A percentile compares a stretch with the other conserved stretches of the same genome.
Evolutionary conservation across 92 coral and sea anemone genomes (phyloP).

Genomic region (Blastomussa wellsi): DNA sequence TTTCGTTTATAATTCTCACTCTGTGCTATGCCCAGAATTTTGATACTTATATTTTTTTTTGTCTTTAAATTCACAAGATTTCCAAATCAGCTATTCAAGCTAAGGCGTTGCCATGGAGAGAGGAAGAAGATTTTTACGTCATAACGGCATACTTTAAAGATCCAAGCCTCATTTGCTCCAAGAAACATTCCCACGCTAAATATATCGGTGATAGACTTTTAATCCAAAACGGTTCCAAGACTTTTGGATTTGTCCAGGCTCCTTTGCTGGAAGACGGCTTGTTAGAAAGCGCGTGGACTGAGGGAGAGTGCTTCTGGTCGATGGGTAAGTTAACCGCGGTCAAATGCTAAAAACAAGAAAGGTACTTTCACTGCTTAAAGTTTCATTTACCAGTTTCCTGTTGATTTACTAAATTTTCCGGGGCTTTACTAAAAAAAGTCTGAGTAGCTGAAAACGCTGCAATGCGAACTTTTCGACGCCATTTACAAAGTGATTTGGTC

Average conservation of each 20-base stretch:
- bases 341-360: no score
- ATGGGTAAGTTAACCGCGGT: slow-evolving; percentile 94
- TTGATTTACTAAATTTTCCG: no score
- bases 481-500: no score
- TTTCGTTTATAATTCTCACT: no score
- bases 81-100: slow-evolving; percentile 37
- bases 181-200: slow-evolving; percentile 33
- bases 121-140: slow-evolving; percentile 68
- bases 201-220: slow-evolving; percentile 75
- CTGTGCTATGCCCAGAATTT: neutral
- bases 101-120: slow-evolving; percentile 67
- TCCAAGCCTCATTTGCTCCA: slow-evolving; percentile 70
- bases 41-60: neutral
- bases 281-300: slow-evolving; percentile 70
- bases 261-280: slow-evolving; percentile 70
- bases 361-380: no score
- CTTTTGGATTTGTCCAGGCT: slow-evolving; percentile 54
- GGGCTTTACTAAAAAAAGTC: no score
- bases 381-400: no score
- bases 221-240: slow-evolving; percentile 68
- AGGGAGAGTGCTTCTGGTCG: slow-evolving; percentile 85
- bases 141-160: slow-evolving; percentile 86
- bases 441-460: no score
- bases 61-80: slow-evolving; percentile 39
- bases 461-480: no score